Base-by-base conservation (phyloP, 2,888 invertebrate species). In the Gnatocerus cornutus region DNA sequence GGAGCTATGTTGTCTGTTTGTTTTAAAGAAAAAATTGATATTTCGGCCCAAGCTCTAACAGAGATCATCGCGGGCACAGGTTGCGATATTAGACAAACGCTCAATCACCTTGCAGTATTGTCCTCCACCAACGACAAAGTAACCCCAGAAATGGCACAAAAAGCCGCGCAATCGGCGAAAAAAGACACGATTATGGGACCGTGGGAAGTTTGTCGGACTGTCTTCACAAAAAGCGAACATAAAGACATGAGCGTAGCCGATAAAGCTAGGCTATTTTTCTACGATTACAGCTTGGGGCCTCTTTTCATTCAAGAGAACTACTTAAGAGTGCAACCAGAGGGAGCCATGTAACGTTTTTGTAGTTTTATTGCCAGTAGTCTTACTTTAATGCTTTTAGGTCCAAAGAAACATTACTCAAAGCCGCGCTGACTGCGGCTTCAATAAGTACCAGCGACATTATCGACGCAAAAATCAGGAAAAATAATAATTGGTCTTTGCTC, bases 271-370 rank as follows among this genome's bases (percentile, higher is more conserved):
- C 87, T 99, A 63, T 99, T 99, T 87, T 99, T 99, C 86, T 92
- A 95, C 80, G 99, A 99, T 87, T 99, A 99, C 86, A 96, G 92
- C 79, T 89, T 99, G 73, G 92, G 93, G n/a, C 96, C 98, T 0
- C 87, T 99, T 9, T 99, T 99, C 86, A 97, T 99, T 0, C 98
- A 99, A 79, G 99, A 99, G 84, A 99, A 99, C 85, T 99, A 99
- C 85, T 85, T 95, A 12, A 89, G 89, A 73, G 95, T 95, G 0
- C 84, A 86, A n/a, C 96, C 97, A 0, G 88, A 90, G 68, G 91
- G 90, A 68, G 90, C 92, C 21, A 91, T 89, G 92, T 93, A 86
- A 84, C 14, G n/a, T n/a, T 52, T 14, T 13, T 41, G 5, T 6
- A 7, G 2, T 12, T 41, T 33, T 2, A n/a, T 33, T 33, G 1